phyloP scores from a whole-genome alignment of 2,888 invertebrate genomes.

The Tromatobia lineatoria region DNA sequence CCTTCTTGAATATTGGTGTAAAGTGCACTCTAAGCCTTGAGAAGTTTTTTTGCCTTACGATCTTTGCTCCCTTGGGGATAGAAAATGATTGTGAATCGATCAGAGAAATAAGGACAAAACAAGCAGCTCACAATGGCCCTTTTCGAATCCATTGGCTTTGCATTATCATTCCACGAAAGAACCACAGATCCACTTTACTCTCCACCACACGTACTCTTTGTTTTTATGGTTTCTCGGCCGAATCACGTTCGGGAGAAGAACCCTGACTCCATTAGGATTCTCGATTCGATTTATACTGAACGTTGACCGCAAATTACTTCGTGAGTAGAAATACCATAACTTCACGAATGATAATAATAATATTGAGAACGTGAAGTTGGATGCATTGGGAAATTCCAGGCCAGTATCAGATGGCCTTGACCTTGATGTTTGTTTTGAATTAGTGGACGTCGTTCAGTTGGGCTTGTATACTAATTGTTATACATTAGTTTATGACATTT shows the following conservation, averaged over 20 bases:
- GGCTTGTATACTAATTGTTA: not conserved
- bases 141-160: slow-evolving; percentile 37
- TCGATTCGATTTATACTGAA: slow-evolving; percentile 45
- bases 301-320: slow-evolving; percentile 50
- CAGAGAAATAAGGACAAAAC: slow-evolving; percentile 12
- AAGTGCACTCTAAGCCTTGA: slow-evolving; percentile 19
- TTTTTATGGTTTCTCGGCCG: slow-evolving; percentile 22
- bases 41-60: not conserved
- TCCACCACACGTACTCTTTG: not conserved
- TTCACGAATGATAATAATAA: slow-evolving; percentile 12
- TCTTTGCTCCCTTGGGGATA: slow-evolving; percentile 5
- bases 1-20: slow-evolving; percentile 27
- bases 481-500: not conserved
- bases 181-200: slow-evolving; percentile 54
- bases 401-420: not conserved
- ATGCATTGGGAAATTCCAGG: not conserved
- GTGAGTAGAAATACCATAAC: slow-evolving; percentile 13
- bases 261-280: slow-evolving; percentile 28
- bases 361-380: not conserved
- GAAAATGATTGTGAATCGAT: slow-evolving; percentile 36
- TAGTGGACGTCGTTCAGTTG: not conserved
- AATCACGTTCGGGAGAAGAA: slow-evolving; percentile 41
- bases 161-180: slow-evolving; percentile 36
- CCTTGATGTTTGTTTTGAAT: not conserved
- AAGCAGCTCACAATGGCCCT: slow-evolving; percentile 20